Percentiles rank a stretch among this genome's conserved stretches.
These are phyloP conservation scores for Lepilemur septentrionalis DNA, from an alignment of 2,797 vertebrate species.

Conservation along the genomic window DNA sequence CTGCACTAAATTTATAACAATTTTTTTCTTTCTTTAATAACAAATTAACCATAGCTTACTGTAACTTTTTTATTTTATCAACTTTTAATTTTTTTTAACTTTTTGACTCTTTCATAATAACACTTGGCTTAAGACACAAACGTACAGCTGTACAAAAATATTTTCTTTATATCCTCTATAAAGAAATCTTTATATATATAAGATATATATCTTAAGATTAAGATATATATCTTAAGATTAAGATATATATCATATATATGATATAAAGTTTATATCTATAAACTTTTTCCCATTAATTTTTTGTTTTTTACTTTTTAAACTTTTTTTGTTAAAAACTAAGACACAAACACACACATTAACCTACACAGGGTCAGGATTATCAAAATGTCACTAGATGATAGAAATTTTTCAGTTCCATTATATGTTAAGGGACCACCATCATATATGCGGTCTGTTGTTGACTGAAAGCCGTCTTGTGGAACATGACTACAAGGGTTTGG, in stretches of 20 bases:
- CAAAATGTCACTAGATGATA: not conserved
- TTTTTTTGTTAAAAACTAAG: not conserved
- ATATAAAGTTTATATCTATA: not conserved
- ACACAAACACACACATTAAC: not conserved
- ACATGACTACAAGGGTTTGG: not conserved
- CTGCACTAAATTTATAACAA: not conserved
- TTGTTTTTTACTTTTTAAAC: not conserved
- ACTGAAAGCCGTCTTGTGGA: not conserved
- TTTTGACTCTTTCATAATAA: not conserved
- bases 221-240: too few relatives aligned
- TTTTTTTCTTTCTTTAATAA: not conserved
- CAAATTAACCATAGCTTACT: not conserved
- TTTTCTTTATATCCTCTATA: not conserved
- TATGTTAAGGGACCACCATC: not conserved
- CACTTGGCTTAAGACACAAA: not conserved
- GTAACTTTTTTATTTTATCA: not conserved
- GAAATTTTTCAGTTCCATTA: not conserved
- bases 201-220: too few relatives aligned
- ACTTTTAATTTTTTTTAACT: not conserved
- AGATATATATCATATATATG: too few relatives aligned
- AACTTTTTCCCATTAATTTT: not conserved
- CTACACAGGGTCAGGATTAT: not conserved
- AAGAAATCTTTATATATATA: too few relatives aligned
- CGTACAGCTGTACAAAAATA: not conserved
- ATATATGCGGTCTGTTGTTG: not conserved